Conservation (phyloP, 2,888 invertebrate species). For the Mactromeris polynyma region DNA sequence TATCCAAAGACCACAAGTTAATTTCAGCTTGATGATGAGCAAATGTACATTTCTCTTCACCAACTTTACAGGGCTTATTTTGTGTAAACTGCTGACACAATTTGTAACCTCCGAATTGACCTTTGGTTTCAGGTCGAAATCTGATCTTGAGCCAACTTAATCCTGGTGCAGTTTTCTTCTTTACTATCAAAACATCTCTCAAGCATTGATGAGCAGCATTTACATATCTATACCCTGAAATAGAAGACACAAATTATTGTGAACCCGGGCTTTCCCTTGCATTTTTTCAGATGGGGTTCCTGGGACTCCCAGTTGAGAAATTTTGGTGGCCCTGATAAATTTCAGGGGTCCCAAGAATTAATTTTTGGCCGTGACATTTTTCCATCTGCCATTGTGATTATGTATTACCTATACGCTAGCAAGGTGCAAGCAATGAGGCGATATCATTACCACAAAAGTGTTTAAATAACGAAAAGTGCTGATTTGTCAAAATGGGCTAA, state of each 20-base stretch:
- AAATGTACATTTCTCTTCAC: slow-evolving; percentile 81
- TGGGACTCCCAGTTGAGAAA: no score
- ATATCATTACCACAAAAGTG: no score
- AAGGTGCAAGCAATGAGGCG: no score
- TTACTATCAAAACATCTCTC: slow-evolving; percentile 76
- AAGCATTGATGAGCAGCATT: slow-evolving; percentile 75
- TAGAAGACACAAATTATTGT: neutral
- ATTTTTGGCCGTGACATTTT: no score
- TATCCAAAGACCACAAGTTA: slow-evolving; percentile 80
- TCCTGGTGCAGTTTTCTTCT: slow-evolving; percentile 61
- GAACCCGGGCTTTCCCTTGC: no score
- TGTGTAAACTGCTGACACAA: slow-evolving; percentile 80
- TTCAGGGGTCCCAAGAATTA: no score
- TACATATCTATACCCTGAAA: slow-evolving; percentile 61
- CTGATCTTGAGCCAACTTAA: slow-evolving; percentile 82
- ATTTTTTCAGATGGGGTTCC: no score
- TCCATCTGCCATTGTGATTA: no score
- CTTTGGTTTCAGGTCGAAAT: slow-evolving; percentile 69
- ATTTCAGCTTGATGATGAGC: slow-evolving; percentile 79
- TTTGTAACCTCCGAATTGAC: slow-evolving; percentile 74
- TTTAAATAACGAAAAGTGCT: no score
- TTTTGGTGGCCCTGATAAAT: no score
- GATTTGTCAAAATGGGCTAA: no score
- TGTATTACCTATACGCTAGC: no score
- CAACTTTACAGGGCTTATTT: slow-evolving; percentile 76